Base-by-base conservation (phyloP, 2,797 vertebrate species). In the Garrulus glandarius region DNA sequence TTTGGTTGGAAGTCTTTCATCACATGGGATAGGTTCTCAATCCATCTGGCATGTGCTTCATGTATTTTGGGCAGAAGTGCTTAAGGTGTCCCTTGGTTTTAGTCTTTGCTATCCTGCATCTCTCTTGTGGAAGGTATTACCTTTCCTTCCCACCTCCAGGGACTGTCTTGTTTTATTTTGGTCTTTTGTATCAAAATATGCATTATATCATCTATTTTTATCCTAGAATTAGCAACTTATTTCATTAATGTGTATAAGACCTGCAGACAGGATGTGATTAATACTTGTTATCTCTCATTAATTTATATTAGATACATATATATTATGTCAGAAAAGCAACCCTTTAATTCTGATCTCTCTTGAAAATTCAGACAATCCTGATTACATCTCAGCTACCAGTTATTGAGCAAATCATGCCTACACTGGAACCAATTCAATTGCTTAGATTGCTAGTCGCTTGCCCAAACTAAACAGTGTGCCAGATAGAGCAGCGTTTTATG, bases 1-100 rank as follows among this genome's bases (percentile, higher is more conserved):
- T 78, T 55, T 57, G 15, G 15, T 55, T 18, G 8, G 21, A 76
- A 61, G 21, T 53, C 23, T 68, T 91, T 68, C 29, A 32, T 64
- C 49, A 13, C 6, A 29, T 56, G 17, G 39, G 49, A 37, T 22
- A 52, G 5, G 7, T 74, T 78, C 29, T 77, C 44, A 67, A 34
- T 59, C 5, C 0, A 0, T 34, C 41, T 64, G 19, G 3, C 18
- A 47, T 17, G 6, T 18, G 3, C 13, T 74, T 71, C 53, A 34
- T 41, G 41, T 56, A 6, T 41, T 46, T 78, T 56, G 57, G 5
- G 21, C 17, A 49, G n/a, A 70, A 82, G 21, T 10, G 3, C 19
- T 17, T 47, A 11, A 50, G 32, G 4, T 17, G 6, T 37, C 13
- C 30, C 27, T 77, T 56, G 49, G 9, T 11, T 87, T 80, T 52